Conservation (phyloP, 2,888 invertebrate species). For the Brenthis daphne region DNA sequence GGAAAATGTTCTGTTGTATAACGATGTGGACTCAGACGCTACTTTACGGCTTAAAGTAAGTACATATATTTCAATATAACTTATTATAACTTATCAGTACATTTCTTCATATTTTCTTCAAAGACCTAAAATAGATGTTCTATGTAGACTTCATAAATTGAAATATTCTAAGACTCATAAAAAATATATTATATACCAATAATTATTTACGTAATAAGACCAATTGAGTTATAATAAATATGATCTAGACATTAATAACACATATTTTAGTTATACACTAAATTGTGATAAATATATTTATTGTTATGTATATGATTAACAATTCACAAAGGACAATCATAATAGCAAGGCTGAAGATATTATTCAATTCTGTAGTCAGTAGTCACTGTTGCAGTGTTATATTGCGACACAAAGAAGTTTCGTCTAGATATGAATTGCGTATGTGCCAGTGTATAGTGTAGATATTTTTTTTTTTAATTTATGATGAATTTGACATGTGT, state of each 20-base stretch:
- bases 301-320: constrained; percentile 14
- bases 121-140: neutral
- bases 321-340: constrained; percentile 17
- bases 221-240: no score
- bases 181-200: no score
- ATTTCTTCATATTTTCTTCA: no score
- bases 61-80: neutral
- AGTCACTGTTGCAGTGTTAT: constrained; percentile 5
- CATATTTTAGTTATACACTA: neutral
- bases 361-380: constrained; percentile 19
- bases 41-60: constrained; percentile 93
- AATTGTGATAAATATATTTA: constrained; percentile 6
- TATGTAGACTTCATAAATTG: neutral
- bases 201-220: no score
- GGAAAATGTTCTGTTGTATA: constrained; percentile 93
- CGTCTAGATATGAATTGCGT: constrained; percentile 6
- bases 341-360: constrained; percentile 18
- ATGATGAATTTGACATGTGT: no score
- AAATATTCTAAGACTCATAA: no score
- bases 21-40: constrained; percentile 93
- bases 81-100: no score
- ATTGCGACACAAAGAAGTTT: constrained; percentile 19
- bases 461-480: no score
- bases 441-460: neutral
- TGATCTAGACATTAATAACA: no score